Percentiles rank a stretch among this genome's conserved stretches.
These are phyloP conservation scores for Aegotheles bennettii DNA, from an alignment of 2,113 vertebrate species.

Conservation along the genomic window DNA sequence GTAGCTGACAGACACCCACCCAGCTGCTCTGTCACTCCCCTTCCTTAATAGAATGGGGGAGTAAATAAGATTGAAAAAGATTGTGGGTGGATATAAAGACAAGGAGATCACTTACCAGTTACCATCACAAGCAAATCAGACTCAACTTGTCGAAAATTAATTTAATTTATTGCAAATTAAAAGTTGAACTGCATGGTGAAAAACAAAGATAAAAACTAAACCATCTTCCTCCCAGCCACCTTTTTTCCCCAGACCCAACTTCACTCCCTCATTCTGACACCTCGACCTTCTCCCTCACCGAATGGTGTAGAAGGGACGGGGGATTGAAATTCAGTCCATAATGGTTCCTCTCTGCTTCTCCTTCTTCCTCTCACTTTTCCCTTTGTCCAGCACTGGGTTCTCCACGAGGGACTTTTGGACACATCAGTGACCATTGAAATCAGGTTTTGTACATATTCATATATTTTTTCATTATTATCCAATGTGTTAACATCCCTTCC, in stretches of 20 bases:
- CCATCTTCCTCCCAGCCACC: background rate
- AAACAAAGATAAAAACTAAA: background rate
- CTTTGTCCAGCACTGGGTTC: background rate
- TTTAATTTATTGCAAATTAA: background rate
- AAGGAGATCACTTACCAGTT: background rate
- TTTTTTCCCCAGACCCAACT: background rate
- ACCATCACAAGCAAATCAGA: background rate
- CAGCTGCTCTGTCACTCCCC: background rate
- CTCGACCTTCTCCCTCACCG: background rate
- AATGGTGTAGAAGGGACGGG: background rate
- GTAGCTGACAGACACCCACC: background rate
- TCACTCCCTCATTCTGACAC: background rate
- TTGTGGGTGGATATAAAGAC: accelerated
- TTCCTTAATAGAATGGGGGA: background rate
- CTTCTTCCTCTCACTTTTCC: background rate
- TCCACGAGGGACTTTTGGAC: too few relatives aligned
- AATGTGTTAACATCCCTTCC: too few relatives aligned
- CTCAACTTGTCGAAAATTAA: background rate
- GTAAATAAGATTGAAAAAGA: background rate
- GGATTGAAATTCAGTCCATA: background rate
- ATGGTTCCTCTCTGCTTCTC: background rate
- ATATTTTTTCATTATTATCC: too few relatives aligned
- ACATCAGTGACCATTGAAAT: too few relatives aligned
- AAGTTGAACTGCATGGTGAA: background rate
- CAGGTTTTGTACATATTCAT: too few relatives aligned